Conservation (phyloP, 2,113 vertebrate genomes). For the Triplophysa siluroides region DNA sequence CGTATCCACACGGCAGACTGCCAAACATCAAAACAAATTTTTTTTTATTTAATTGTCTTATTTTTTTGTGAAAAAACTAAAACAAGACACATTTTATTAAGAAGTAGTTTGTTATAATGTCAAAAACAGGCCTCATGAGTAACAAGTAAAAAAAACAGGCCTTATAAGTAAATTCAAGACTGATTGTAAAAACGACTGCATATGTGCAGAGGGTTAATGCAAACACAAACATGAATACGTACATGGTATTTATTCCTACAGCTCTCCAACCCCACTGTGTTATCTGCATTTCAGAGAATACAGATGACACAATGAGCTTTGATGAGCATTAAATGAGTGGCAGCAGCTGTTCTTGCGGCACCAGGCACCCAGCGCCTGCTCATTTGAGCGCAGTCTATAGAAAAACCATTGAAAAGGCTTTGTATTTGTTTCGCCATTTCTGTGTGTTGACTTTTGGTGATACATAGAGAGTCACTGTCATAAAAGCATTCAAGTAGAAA, state of each 20-base stretch:
- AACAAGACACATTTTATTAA: too few species aligned
- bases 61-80: too few species aligned
- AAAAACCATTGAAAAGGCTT: neutral
- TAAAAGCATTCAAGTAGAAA: neutral
- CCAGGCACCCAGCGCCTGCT: neutral
- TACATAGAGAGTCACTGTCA: neutral
- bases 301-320: slow-evolving; percentile 22
- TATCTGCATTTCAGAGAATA: slow-evolving; percentile 37
- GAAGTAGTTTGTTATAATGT: too few species aligned
- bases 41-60: too few species aligned
- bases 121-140: too few species aligned
- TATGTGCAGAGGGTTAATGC: neutral
- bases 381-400: neutral
- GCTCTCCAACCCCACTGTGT: slow-evolving; percentile 20
- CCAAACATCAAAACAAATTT: neutral
- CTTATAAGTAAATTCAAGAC: too few species aligned
- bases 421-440: slow-evolving; percentile 20
- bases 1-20: slow-evolving; percentile 3
- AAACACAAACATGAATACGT: neutral
- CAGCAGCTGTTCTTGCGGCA: slow-evolving; percentile 26
- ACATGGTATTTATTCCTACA: neutral
- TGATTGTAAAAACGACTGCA: neutral
- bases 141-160: too few species aligned
- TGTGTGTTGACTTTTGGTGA: slow-evolving; percentile 33
- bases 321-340: slow-evolving; percentile 36